Percentiles rank a stretch among this genome's conserved stretches.
Conservation (phyloP, 2,888 invertebrate genomes). For the Hemicrepidius hirtus region DNA sequence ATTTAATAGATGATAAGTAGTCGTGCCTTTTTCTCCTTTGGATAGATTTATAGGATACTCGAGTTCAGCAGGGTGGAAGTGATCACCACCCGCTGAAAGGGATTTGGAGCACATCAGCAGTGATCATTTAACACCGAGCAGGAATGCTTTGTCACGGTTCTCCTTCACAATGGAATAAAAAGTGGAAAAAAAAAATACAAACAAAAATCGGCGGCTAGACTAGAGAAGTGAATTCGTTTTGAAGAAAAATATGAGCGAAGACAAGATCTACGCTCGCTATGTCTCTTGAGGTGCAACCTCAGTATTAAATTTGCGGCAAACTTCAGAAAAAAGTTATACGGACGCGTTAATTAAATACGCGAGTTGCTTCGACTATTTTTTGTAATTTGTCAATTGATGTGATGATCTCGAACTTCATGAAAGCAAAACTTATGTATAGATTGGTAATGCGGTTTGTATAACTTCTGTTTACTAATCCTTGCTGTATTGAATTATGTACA, state of each 20-base stretch:
- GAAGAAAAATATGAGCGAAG: constrained; percentile 38
- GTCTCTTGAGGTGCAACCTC: constrained; percentile 38
- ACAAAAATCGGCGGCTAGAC: constrained; percentile 27
- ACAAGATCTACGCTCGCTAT: constrained; percentile 24
- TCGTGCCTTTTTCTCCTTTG: constrained; percentile 66
- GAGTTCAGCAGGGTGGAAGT: constrained; percentile 66
- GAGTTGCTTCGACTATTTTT: constrained; percentile 47
- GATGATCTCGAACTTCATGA: constrained; percentile 24
- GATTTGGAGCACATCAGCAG: constrained; percentile 62
- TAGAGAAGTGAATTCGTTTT: constrained; percentile 15
- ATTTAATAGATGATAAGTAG: constrained; percentile 67
- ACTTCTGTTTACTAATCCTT: too few relatives aligned
- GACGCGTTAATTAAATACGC: constrained; percentile 50
- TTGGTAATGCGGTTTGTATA: too few relatives aligned
- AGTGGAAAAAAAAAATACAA: constrained; percentile 41
- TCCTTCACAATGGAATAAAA: constrained; percentile 45
- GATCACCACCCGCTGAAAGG: constrained; percentile 63
- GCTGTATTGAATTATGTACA: too few relatives aligned
- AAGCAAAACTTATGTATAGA: neutral
- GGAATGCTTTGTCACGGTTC: constrained; percentile 65
- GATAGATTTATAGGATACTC: constrained; percentile 67
- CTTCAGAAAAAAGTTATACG: constrained; percentile 42
- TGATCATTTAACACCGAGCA: constrained; percentile 66
- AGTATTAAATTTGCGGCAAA: constrained; percentile 44
- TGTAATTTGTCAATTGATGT: constrained; percentile 46